These are phyloP conservation scores for Ammodytes marinus DNA, from an alignment of 2,113 vertebrate species.

Conservation along the genomic window DNA sequence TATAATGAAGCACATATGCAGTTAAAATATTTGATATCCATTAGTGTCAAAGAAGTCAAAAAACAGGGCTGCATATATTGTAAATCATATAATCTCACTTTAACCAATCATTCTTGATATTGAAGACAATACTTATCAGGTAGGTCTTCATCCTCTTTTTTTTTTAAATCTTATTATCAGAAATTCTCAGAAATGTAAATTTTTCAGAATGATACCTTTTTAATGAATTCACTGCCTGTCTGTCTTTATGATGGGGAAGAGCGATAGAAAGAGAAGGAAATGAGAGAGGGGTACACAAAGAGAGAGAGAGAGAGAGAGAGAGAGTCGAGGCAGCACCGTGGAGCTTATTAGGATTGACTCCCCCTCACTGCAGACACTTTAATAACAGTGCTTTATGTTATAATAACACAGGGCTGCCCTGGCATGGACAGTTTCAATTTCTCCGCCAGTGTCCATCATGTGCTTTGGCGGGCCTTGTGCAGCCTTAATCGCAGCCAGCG, in stretches of 20 bases:
- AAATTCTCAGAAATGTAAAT: not conserved
- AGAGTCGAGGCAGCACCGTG: constrained; percentile 76
- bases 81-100: not conserved
- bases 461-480: constrained; percentile 74
- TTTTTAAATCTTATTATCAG: too few relatives aligned
- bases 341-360: constrained; percentile 90
- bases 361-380: constrained; percentile 87
- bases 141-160: not conserved
- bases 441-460: constrained; percentile 83
- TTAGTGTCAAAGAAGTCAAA: not conserved
- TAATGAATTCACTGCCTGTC: not conserved
- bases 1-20: too few relatives aligned
- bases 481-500: constrained; percentile 83
- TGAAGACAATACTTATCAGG: not conserved
- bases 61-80: not conserved
- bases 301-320: constrained; percentile 23
- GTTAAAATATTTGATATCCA: too few relatives aligned
- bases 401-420: constrained; percentile 86
- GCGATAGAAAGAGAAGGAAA: constrained; percentile 45
- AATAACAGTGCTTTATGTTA: constrained; percentile 89
- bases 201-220: not conserved
- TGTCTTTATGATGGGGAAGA: not conserved
- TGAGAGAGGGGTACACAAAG: constrained; percentile 33
- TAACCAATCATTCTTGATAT: not conserved
- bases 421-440: constrained; percentile 87